Conservation (phyloP, 2,888 invertebrate genomes). For the Rhagium mordax region DNA sequence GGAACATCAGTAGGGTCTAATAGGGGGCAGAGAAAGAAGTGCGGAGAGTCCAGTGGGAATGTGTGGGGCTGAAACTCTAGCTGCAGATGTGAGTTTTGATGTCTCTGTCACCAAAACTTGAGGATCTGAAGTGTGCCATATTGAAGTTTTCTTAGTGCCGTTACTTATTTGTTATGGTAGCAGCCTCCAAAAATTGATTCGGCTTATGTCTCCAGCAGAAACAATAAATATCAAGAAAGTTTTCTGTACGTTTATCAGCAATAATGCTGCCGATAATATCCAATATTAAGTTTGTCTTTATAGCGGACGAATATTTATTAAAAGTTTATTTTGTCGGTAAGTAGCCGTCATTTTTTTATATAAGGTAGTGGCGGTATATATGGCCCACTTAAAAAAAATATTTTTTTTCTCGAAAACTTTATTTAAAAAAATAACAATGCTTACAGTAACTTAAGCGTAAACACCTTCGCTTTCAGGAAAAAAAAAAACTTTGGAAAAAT, state of each 20-base stretch:
- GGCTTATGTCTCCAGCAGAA: constrained; percentile 43
- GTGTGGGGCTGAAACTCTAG: constrained; percentile 39
- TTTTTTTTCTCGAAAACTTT: too few species aligned
- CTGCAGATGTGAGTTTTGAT: constrained; percentile 65
- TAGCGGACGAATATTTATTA: background rate
- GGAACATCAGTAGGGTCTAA: constrained; percentile 49
- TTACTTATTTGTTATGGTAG: constrained; percentile 64
- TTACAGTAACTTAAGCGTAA: too few species aligned
- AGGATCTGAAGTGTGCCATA: constrained; percentile 66
- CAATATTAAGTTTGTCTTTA: constrained; percentile 2
- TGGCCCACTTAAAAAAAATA: too few species aligned
- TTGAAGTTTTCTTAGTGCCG: constrained; percentile 67
- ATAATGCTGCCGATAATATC: constrained; percentile 18
- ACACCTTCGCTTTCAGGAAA: too few species aligned
- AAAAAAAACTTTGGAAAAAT: too few species aligned
- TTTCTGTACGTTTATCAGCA: constrained; percentile 31
- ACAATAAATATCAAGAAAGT: constrained; percentile 49
- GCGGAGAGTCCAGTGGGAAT: constrained; percentile 44
- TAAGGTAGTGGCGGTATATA: too few species aligned
- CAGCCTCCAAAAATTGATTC: constrained; percentile 53
- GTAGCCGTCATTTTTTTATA: too few species aligned
- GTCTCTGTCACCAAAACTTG: constrained; percentile 68
- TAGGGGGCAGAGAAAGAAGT: constrained; percentile 32
- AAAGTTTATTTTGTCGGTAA: too few species aligned
- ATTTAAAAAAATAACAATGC: too few species aligned